Evolutionary conservation across 2,113 vertebrate genomes (phyloP).

Genomic region (Fregetta grallaria): DNA sequence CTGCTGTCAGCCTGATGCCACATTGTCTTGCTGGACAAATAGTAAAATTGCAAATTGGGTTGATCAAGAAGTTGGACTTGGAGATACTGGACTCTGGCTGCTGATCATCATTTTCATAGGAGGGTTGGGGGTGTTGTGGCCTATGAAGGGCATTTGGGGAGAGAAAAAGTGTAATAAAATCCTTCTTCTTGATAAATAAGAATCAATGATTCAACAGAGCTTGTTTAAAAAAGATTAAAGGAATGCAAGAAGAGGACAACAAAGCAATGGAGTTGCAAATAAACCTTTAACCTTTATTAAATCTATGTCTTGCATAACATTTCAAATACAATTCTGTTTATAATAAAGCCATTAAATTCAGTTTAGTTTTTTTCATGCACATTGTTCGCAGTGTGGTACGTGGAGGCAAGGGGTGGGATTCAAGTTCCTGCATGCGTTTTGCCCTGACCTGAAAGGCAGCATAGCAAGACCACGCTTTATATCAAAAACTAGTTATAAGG

Average conservation of each 20-base stretch:
- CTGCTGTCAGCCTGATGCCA: slow-evolving; percentile 78
- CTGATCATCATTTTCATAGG: background rate
- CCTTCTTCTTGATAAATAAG: background rate
- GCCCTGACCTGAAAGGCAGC: background rate
- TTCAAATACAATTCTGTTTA: background rate
- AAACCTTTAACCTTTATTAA: slow-evolving; percentile 6
- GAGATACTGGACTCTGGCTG: background rate
- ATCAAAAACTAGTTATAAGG: slow-evolving; percentile 28
- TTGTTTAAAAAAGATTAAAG: slow-evolving; percentile 27
- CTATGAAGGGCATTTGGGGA: background rate
- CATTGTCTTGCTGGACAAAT: slow-evolving; percentile 77
- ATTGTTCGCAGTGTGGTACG: accelerated
- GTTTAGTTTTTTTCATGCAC: background rate
- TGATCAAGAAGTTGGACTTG: slow-evolving; percentile 60
- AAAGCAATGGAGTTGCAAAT: slow-evolving; percentile 14
- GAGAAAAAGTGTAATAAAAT: background rate
- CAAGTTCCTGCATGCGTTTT: background rate
- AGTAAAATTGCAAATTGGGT: slow-evolving; percentile 69
- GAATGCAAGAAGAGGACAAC: background rate
- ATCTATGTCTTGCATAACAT: background rate
- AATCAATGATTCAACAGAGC: background rate
- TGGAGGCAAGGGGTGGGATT: background rate
- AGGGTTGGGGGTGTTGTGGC: background rate
- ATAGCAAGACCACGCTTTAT: background rate
- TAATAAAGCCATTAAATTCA: background rate